These are phyloP conservation scores for Calliopsis andreniformis DNA, from an alignment of 1,140 invertebrate species.

Conservation along the genomic window DNA sequence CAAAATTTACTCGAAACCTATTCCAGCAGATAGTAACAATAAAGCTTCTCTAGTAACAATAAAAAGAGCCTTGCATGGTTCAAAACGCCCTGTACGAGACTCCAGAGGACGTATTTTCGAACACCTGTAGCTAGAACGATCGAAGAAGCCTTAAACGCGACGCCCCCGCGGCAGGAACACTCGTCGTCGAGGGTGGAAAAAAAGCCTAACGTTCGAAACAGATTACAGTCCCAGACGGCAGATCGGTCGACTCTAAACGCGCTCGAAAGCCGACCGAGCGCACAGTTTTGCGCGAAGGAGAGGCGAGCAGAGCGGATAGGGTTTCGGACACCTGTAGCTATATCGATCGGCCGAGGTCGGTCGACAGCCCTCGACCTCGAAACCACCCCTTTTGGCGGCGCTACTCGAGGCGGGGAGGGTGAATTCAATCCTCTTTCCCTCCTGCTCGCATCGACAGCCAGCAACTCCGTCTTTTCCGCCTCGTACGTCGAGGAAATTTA, in stretches of 20 bases:
- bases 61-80: too few species aligned
- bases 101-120: slow-evolving; percentile 38
- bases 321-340: slow-evolving; percentile 76
- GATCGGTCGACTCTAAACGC: background rate
- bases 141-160: background rate
- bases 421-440: slow-evolving; percentile 65
- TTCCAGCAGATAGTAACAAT: too few species aligned
- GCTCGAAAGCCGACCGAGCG: background rate
- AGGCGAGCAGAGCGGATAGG: slow-evolving; percentile 32
- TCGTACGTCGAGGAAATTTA: slow-evolving; percentile 41
- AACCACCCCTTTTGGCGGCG: slow-evolving; percentile 50
- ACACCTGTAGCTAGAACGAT: slow-evolving; percentile 57
- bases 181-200: background rate
- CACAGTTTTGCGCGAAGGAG: slow-evolving; percentile 18
- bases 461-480: slow-evolving; percentile 42
- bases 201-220: background rate
- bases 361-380: slow-evolving; percentile 68
- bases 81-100: background rate
- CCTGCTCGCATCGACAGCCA: slow-evolving; percentile 45
- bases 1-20: too few species aligned
- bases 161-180: background rate
- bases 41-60: too few species aligned
- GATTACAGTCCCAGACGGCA: background rate
- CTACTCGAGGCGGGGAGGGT: slow-evolving; percentile 46
- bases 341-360: slow-evolving; percentile 71